Evolutionary conservation across 1,140 invertebrate genomes (phyloP).

Genomic region (Phymastichus coffea): DNA sequence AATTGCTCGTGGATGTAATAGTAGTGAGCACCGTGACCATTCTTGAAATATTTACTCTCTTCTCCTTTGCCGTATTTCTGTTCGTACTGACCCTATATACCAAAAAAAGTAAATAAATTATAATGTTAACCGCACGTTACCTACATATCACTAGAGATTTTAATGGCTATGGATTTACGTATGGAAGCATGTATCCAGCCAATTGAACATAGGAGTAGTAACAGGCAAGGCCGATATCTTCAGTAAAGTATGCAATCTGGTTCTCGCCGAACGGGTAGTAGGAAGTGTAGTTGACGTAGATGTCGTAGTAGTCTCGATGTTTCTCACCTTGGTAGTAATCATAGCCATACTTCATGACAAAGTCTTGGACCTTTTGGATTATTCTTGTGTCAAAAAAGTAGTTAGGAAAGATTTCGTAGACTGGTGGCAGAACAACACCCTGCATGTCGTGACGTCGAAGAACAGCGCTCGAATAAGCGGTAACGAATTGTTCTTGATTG

Average conservation of each 20-base stretch:
- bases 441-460: slow-evolving; percentile 49
- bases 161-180: too few relatives aligned
- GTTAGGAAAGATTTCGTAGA: slow-evolving; percentile 58
- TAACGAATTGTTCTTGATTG: slow-evolving; percentile 56
- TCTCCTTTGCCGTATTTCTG: slow-evolving; percentile 45
- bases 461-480: slow-evolving; percentile 48
- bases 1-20: slow-evolving; percentile 59
- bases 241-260: slow-evolving; percentile 69
- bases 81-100: not conserved
- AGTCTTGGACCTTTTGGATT: slow-evolving; percentile 53
- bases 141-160: not conserved
- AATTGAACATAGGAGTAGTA: slow-evolving; percentile 69
- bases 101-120: not conserved
- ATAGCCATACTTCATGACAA: slow-evolving; percentile 38
- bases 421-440: slow-evolving; percentile 52
- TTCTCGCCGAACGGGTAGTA: slow-evolving; percentile 64
- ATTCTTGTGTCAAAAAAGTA: slow-evolving; percentile 54
- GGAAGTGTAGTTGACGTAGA: slow-evolving; percentile 59
- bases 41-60: slow-evolving; percentile 40
- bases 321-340: slow-evolving; percentile 10
- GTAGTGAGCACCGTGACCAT: slow-evolving; percentile 49
- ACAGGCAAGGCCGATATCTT: slow-evolving; percentile 69
- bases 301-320: slow-evolving; percentile 31
- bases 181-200: slow-evolving; percentile 55
- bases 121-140: too few relatives aligned